phyloP scores from a whole-genome alignment of 2,888 invertebrate genomes.

The Enchytraeus crypticus region DNA sequence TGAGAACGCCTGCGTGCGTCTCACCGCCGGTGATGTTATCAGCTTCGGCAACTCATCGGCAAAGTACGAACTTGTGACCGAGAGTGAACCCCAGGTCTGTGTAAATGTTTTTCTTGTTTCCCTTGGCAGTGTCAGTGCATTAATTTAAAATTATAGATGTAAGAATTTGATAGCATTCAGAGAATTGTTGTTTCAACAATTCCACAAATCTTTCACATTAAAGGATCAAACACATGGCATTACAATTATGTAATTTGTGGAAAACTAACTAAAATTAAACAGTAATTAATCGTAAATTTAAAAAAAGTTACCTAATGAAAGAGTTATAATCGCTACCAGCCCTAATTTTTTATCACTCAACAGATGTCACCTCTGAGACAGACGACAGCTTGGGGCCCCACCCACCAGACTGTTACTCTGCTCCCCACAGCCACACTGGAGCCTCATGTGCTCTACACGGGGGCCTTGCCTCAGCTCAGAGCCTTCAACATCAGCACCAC shows the following conservation, averaged over 20 bases:
- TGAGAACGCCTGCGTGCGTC: slow-evolving; percentile 47
- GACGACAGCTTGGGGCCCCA: slow-evolving; percentile 37
- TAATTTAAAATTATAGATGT: neutral
- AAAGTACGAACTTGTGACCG: slow-evolving; percentile 39
- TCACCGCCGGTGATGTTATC: slow-evolving; percentile 44
- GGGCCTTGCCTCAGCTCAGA: slow-evolving; percentile 20
- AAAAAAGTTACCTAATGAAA: no score
- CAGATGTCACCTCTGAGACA: no score
- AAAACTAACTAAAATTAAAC: no score
- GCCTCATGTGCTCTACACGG: slow-evolving; percentile 25
- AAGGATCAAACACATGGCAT: no score
- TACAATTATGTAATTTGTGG: no score
- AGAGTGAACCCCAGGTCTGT: slow-evolving; percentile 10
- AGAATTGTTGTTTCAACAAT: no score
- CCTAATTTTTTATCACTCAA: no score
- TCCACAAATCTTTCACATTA: no score
- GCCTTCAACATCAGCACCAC: slow-evolving; percentile 10
- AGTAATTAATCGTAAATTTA: no score
- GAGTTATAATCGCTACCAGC: no score
- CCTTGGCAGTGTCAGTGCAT: neutral
- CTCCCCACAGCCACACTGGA: slow-evolving; percentile 8
- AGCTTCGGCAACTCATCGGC: slow-evolving; percentile 43
- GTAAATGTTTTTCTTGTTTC: neutral
- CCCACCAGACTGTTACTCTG: slow-evolving; percentile 18
- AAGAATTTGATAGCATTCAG: neutral